Evolutionary conservation across 2,113 vertebrate species (phyloP).

Genomic region (Eulemur macaco): DNA sequence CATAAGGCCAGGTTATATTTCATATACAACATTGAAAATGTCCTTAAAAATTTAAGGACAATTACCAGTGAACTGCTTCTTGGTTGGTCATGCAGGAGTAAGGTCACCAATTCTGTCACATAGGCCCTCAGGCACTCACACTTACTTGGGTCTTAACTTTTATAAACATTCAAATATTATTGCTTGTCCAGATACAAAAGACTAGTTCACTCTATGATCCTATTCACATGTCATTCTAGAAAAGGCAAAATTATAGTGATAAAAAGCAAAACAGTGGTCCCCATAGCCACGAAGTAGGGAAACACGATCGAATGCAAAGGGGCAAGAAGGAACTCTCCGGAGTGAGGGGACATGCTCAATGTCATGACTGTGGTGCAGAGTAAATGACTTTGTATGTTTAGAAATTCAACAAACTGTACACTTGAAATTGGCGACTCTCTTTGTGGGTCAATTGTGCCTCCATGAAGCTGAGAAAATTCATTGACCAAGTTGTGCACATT

Average conservation of each 20-base stretch:
- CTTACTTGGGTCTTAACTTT: neutral
- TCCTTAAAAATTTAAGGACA: no score
- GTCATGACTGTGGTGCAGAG: no score
- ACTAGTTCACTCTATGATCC: neutral
- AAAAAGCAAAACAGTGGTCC: neutral
- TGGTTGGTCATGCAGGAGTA: neutral
- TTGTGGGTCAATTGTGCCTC: neutral
- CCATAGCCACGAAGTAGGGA: neutral
- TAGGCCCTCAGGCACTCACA: neutral
- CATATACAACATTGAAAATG: neutral
- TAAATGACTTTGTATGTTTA: neutral
- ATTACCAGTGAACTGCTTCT: neutral
- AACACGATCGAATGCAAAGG: fast-evolving
- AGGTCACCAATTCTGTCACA: neutral
- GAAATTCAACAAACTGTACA: neutral
- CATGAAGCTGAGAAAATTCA: neutral
- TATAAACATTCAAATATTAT: neutral
- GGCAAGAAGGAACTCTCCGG: neutral
- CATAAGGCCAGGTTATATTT: neutral
- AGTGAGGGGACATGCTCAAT: fast-evolving
- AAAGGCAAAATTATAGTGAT: neutral
- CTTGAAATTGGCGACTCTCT: neutral
- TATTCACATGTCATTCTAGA: neutral
- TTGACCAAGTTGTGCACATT: neutral
- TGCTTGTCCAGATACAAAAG: neutral